Conservation (phyloP, 2,797 vertebrate genomes). For the Nothura maculosa region DNA sequence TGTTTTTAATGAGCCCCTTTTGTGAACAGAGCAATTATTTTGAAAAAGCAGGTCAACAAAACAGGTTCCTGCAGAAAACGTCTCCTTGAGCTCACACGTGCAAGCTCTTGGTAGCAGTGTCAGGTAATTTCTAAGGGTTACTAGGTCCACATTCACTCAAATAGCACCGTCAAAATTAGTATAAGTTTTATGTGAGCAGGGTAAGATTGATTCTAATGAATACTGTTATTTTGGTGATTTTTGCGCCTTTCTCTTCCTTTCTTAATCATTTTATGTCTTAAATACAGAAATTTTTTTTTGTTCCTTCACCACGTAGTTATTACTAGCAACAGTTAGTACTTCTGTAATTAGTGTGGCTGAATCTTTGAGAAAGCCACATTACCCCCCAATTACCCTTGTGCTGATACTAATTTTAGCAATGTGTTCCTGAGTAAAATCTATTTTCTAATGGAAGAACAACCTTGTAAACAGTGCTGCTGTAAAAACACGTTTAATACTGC, state of each 20-base stretch:
- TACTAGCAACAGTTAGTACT: not conserved
- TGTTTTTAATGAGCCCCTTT: not conserved
- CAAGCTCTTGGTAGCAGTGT: not conserved
- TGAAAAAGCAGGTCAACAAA: not conserved
- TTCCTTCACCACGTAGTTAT: conserved; percentile 28
- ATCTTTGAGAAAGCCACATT: conserved; percentile 34
- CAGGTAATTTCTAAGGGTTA: not conserved
- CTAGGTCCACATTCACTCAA: fast-evolving
- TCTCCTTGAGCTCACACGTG: not conserved
- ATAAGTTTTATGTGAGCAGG: not conserved
- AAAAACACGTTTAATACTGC: not conserved
- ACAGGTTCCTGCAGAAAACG: not conserved
- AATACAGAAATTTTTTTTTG: conserved; percentile 27
- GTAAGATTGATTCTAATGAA: not conserved
- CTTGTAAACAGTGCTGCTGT: not conserved
- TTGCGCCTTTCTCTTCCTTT: not conserved
- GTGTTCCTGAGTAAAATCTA: not conserved
- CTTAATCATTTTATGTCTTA: conserved; percentile 39
- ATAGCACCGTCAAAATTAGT: not conserved
- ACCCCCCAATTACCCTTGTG: not conserved
- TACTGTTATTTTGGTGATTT: conserved; percentile 37
- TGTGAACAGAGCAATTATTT: not conserved
- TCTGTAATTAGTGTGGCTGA: conserved; percentile 26
- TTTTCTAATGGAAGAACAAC: not conserved
- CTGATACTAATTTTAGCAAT: conserved; percentile 57